A percentile compares a stretch with the other conserved stretches of the same genome.
These are phyloP conservation scores for Leguminivora glycinivorella DNA, from an alignment of 1,140 invertebrate genomes.

Conservation along the genomic window DNA sequence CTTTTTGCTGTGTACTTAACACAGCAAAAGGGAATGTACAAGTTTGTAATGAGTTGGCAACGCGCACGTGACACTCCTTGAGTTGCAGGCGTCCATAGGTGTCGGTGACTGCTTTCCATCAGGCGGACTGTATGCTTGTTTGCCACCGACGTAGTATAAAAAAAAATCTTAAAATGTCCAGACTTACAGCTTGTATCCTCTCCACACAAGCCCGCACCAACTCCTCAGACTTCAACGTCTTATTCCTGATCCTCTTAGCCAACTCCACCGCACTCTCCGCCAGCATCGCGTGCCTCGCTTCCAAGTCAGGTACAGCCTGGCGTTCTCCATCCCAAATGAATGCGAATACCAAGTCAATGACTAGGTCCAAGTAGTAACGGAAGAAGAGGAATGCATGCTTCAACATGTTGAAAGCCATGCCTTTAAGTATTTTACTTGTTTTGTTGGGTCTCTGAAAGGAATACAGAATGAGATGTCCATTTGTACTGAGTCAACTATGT, in stretches of 20 bases:
- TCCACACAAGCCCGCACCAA: constrained; percentile 88
- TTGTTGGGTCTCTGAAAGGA: constrained; percentile 51
- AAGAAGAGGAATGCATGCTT: constrained; percentile 54
- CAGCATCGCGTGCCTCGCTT: constrained; percentile 80
- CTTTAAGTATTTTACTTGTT: constrained; percentile 57
- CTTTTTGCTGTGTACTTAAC: too few species aligned
- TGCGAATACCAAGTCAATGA: constrained; percentile 61
- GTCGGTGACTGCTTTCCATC: too few species aligned
- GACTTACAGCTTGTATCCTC: constrained; percentile 86
- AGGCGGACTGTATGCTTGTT: too few species aligned
- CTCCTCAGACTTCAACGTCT: constrained; percentile 82
- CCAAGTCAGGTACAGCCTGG: constrained; percentile 78
- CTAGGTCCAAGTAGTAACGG: constrained; percentile 52
- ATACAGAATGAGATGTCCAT: not conserved
- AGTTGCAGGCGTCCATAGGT: too few species aligned
- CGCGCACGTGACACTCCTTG: too few species aligned
- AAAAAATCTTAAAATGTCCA: too few species aligned
- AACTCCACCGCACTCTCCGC: constrained; percentile 83
- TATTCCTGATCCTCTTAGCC: constrained; percentile 83
- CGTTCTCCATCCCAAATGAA: constrained; percentile 80
- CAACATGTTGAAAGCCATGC: constrained; percentile 53
- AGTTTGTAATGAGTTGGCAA: too few species aligned
- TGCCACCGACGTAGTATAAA: too few species aligned
- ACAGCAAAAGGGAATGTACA: too few species aligned
- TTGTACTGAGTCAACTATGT: not conserved